Conservation (phyloP, 2,888 invertebrate species). For the Aleiodes alternator region DNA sequence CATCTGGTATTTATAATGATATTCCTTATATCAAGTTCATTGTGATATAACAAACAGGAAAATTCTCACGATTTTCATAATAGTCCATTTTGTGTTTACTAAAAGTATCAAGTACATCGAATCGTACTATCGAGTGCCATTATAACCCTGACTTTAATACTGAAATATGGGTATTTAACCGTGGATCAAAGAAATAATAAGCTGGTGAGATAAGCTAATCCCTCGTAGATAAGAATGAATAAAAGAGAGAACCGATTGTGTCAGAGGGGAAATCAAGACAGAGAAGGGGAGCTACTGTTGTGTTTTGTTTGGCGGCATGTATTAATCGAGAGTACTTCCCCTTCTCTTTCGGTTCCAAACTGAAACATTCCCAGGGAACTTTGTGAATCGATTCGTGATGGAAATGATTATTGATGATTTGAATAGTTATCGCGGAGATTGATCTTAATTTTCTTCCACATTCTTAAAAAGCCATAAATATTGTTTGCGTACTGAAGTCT, state of each 20-base stretch:
- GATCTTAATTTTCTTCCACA: constrained; percentile 62
- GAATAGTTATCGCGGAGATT: constrained; percentile 73
- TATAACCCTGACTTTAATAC: constrained; percentile 65
- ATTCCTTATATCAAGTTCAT: neutral
- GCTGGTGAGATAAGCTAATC: constrained; percentile 74
- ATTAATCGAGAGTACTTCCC: constrained; percentile 56
- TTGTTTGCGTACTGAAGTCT: no score
- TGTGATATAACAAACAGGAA: neutral
- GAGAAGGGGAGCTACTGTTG: constrained; percentile 55
- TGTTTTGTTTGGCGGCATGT: constrained; percentile 64
- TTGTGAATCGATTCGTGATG: constrained; percentile 74
- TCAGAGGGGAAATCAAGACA: constrained; percentile 45
- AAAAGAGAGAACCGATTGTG: constrained; percentile 50
- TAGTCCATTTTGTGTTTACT: constrained; percentile 25
- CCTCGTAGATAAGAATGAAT: constrained; percentile 68
- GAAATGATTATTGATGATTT: constrained; percentile 75
- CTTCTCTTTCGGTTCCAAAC: constrained; percentile 56
- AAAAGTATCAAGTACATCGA: constrained; percentile 21
- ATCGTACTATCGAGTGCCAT: constrained; percentile 3
- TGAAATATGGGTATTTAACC: constrained; percentile 75
- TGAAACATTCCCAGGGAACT: constrained; percentile 72
- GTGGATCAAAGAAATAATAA: constrained; percentile 75
- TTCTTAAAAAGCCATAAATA: constrained; percentile 18
- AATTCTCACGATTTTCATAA: neutral
- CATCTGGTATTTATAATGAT: constrained; percentile 25